Conservation (phyloP, 2,797 vertebrate species). For the Florisuga fusca region DNA sequence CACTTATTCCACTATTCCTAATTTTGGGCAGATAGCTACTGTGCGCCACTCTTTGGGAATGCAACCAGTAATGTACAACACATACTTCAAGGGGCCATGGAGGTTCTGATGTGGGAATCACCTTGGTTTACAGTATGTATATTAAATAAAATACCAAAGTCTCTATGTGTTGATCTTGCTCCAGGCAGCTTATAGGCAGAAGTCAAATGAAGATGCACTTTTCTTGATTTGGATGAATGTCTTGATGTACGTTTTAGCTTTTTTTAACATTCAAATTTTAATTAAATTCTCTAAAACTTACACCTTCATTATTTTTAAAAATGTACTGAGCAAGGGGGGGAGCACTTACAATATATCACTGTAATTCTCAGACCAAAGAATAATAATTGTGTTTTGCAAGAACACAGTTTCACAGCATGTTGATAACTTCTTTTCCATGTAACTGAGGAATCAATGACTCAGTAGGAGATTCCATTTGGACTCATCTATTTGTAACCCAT, state of each 20-base stretch:
- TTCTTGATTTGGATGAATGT: not conserved
- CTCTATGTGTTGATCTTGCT: too few relatives aligned
- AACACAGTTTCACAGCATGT: not conserved
- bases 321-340: not conserved
- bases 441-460: not conserved
- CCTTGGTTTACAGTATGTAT: too few relatives aligned
- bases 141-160: too few relatives aligned
- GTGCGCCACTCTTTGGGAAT: not conserved
- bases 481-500: not conserved
- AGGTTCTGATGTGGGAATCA: too few relatives aligned
- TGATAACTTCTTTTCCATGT: not conserved
- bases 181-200: too few relatives aligned
- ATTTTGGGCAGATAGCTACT: too few relatives aligned
- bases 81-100: not conserved
- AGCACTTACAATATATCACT: not conserved
- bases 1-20: not conserved
- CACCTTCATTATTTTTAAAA: not conserved
- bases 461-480: not conserved
- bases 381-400: not conserved
- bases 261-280: not conserved
- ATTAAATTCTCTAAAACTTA: not conserved
- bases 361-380: not conserved
- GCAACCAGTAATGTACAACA: not conserved
- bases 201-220: not conserved
- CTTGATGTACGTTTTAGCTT: not conserved